Conservation (phyloP, 2,888 invertebrate species). For the Callyntrura sp. region DNA sequence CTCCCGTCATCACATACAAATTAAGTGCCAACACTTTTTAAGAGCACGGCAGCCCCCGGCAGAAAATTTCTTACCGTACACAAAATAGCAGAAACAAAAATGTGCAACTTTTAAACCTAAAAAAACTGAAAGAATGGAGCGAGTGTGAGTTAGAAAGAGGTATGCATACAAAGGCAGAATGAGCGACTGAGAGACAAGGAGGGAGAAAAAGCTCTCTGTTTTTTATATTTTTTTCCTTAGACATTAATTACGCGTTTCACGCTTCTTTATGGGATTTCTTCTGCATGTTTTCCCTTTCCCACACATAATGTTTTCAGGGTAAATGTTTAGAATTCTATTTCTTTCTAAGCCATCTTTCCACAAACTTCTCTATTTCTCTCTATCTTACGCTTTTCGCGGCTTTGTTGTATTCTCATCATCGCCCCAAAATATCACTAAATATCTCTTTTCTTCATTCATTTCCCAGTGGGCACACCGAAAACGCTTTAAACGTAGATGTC, state of each 20-base stretch:
- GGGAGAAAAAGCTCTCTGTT: not conserved
- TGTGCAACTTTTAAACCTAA: constrained; percentile 5
- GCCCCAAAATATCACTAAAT: constrained; percentile 7
- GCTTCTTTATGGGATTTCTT: constrained; percentile 57
- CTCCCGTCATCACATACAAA: not conserved
- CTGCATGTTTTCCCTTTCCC: constrained; percentile 56
- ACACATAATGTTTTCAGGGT: constrained; percentile 35
- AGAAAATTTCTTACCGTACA: constrained; percentile 20
- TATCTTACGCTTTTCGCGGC: not conserved
- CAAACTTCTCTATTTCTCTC: not conserved
- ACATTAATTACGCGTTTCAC: constrained; percentile 77
- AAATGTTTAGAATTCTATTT: constrained; percentile 33
- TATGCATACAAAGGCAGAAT: not conserved
- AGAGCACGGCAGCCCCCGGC: constrained; percentile 17
- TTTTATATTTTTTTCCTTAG: constrained; percentile 44
- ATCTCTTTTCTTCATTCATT: not conserved
- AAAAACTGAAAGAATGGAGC: not conserved
- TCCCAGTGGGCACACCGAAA: not conserved
- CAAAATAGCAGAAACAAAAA: constrained; percentile 18
- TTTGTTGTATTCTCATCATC: not conserved
- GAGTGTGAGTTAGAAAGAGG: not conserved
- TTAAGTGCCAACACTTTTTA: not conserved
- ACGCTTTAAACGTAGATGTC: constrained; percentile 2
- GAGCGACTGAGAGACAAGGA: constrained; percentile 1
- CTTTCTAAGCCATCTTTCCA: constrained; percentile 17